Evolutionary conservation across 2,797 vertebrate species (phyloP), one percentile per base, ranked within the genome.

Genomic region (Micromesistius poutassou): DNA sequence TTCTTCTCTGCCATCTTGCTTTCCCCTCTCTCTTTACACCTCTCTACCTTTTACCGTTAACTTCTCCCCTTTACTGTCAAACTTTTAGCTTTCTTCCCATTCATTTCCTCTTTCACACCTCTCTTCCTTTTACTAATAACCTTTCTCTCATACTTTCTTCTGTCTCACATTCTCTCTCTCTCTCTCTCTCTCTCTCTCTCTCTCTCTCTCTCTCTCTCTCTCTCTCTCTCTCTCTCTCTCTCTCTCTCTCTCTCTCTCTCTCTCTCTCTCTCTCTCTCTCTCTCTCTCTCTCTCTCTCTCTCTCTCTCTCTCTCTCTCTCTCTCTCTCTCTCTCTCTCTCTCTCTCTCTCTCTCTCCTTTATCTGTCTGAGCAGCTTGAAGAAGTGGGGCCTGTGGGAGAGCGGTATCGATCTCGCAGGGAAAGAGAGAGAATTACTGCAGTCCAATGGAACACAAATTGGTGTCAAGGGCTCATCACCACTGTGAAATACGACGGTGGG

Each of bases 351-450:
- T 83, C 68, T 85, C 81, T 40, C 10, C 84, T 91, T 93, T 91
- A 93, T 93, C 92, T 87, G 87, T 88, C 90, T 89, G 86, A 89
- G 89, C 91, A 84, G 92, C 90, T 90, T 90, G 88, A 93, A 89
- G 87, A 87, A 88, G 84, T 86, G 77, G 80, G 86, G 86, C 82
- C 82, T 87, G 80, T 84, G 81, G 85, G 80, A 89, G 89, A 19
- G 79, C 77, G 81, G 87, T 92, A 92, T 94, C 92, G 93, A 94
- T 94, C 88, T 89, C 78, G 16, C 42, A 22, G 50, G 19, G 50
- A 82, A 75, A 84, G 85, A 80, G 84, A 82, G 80, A 38, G 82
- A 78, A 86, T 81, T 50, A 86, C 85, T 85, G 82, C 82, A 82
- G 85, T 89, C 87, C 91, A 87, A 91, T 83, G 50, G 73, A 90